phyloP scores from a whole-genome alignment of 2,113 vertebrate genomes.

The Heteronetta atricapilla region DNA sequence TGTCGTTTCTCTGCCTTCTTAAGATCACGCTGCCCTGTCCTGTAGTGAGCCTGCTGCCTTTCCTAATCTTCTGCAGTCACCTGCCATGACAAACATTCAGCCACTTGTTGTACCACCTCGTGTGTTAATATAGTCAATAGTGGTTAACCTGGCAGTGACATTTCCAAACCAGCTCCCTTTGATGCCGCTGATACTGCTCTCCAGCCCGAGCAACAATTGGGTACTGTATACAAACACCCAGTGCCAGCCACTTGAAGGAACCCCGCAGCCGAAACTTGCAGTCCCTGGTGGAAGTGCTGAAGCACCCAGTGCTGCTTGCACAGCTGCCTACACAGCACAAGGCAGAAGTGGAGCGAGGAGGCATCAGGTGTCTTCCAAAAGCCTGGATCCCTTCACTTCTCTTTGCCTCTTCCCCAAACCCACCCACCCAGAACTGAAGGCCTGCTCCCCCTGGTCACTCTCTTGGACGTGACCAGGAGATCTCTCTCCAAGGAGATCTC shows the following conservation, averaged over 20 bases:
- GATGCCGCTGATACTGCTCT: fast-evolving
- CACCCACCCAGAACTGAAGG: neutral
- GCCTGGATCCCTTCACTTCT: fast-evolving
- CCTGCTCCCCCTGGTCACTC: neutral
- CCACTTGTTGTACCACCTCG: neutral
- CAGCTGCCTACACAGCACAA: neutral
- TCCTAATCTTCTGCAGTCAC: neutral
- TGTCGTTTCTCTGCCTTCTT: neutral
- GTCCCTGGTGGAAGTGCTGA: neutral
- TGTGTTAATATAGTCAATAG: neutral
- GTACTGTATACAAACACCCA: neutral
- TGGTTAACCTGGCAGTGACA: neutral
- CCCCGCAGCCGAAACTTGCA: neutral
- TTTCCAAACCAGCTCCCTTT: neutral
- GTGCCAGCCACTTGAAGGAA: neutral
- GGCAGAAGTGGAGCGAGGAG: fast-evolving
- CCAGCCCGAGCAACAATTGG: neutral
- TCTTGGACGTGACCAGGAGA: too few relatives aligned
- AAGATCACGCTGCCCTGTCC: neutral
- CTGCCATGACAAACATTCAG: neutral
- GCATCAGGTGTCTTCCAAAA: neutral
- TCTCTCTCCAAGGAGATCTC: neutral
- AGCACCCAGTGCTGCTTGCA: neutral
- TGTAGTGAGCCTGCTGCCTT: neutral
- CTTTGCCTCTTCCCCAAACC: neutral